A percentile compares a stretch with the other conserved stretches of the same genome.
Evolutionary conservation across 2,888 invertebrate genomes (phyloP).

Genomic region (Zeuzera pyrina): DNA sequence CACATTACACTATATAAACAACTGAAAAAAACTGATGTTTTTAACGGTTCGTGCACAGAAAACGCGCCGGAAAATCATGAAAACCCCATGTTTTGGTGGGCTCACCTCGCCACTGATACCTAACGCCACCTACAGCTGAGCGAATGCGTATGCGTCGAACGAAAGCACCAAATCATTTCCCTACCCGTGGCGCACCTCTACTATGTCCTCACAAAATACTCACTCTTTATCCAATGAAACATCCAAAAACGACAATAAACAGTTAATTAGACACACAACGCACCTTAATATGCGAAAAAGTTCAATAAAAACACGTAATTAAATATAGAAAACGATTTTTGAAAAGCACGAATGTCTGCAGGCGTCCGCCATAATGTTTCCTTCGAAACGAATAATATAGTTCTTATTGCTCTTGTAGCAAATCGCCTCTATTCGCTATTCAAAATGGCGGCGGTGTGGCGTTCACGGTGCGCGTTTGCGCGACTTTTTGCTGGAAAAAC

Average conservation of each 20-base stretch:
- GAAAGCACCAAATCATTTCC: conserved; percentile 75
- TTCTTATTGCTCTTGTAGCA: conserved; percentile 73
- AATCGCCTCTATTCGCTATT: conserved; percentile 74
- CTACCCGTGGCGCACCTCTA: conserved; percentile 73
- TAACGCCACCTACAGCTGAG: conserved; percentile 73
- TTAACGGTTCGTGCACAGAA: conserved; percentile 40
- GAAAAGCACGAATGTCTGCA: conserved; percentile 72
- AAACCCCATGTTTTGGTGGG: conserved; percentile 66
- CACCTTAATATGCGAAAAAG: conserved; percentile 73
- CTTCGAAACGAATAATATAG: conserved; percentile 74
- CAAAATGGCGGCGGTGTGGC: conserved; percentile 73
- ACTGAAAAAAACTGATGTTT: conserved; percentile 35
- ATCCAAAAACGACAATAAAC: conserved; percentile 68
- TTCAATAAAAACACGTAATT: conserved; percentile 71
- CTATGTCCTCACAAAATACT: conserved; percentile 70
- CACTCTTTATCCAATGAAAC: conserved; percentile 63
- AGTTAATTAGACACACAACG: conserved; percentile 61
- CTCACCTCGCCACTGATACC: conserved; percentile 50
- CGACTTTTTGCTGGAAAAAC: conserved; percentile 65
- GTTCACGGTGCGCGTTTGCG: conserved; percentile 66
- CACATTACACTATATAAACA: conserved; percentile 2
- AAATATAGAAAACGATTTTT: conserved; percentile 74
- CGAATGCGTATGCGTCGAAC: conserved; percentile 71
- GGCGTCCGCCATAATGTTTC: conserved; percentile 75
- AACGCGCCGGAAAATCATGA: conserved; percentile 70